These are phyloP conservation scores for Mimumesa dahlbomi DNA, from an alignment of 2,888 invertebrate species.

Conservation along the genomic window DNA sequence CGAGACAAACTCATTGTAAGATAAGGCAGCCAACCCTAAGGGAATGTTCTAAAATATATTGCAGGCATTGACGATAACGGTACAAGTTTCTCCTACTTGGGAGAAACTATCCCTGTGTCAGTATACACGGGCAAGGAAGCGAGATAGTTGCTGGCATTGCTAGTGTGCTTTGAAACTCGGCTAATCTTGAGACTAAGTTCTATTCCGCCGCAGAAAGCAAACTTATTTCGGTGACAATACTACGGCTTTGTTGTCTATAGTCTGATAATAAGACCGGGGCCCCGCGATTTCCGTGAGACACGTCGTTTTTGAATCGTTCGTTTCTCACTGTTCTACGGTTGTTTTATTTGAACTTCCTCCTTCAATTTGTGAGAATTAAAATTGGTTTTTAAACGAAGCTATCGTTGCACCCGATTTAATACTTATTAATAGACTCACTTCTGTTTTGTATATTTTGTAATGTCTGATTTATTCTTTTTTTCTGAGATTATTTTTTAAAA, in stretches of 20 bases:
- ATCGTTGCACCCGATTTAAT: too few species aligned
- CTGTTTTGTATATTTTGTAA: not conserved
- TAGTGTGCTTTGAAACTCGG: slow-evolving; percentile 57
- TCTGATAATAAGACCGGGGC: not conserved
- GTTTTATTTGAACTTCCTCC: not conserved
- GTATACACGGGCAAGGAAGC: slow-evolving; percentile 35
- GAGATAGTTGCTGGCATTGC: slow-evolving; percentile 46
- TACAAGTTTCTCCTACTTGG: slow-evolving; percentile 47
- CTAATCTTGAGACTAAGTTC: slow-evolving; percentile 56
- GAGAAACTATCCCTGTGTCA: slow-evolving; percentile 19
- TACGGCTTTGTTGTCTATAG: not conserved
- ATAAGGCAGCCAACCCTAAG: slow-evolving; percentile 49
- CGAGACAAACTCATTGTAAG: slow-evolving; percentile 42
- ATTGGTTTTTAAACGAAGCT: not conserved
- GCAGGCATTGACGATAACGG: slow-evolving; percentile 57
- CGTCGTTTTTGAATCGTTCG: not conserved
- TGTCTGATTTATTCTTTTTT: not conserved
- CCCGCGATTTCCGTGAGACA: not conserved
- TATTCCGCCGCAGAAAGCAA: slow-evolving; percentile 37
- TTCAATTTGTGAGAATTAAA: not conserved
- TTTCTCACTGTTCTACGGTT: too few species aligned
- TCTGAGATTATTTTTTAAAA: not conserved
- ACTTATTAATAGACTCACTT: too few species aligned
- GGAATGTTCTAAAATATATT: slow-evolving; percentile 47
- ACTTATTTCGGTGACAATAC: slow-evolving; percentile 25